Conservation (phyloP, 2,797 vertebrate genomes). For the Numenius phaeopus region DNA sequence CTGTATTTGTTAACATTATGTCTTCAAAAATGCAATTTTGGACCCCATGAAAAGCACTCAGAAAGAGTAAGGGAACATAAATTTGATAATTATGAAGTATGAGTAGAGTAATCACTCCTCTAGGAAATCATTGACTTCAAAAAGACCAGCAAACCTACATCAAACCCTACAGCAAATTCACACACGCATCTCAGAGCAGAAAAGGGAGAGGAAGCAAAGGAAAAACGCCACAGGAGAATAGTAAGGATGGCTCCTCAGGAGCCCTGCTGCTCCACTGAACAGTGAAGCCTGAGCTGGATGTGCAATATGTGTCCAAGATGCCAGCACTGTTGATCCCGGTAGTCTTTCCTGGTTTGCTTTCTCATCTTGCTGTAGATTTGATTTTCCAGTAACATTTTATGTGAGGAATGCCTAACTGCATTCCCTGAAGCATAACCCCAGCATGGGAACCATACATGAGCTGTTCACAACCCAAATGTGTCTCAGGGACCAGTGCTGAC, state of each 20-base stretch:
- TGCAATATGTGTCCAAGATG: background rate
- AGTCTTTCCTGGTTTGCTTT: background rate
- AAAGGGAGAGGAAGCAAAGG: background rate
- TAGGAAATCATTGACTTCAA: background rate
- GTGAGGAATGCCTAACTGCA: background rate
- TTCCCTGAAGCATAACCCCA: background rate
- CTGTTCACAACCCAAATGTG: background rate
- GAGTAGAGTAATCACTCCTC: background rate
- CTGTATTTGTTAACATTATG: conserved; percentile 8
- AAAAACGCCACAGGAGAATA: background rate
- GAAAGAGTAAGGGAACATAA: background rate
- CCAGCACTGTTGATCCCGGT: background rate
- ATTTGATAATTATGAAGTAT: background rate
- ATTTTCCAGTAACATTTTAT: background rate
- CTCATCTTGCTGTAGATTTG: background rate
- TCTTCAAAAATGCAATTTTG: background rate
- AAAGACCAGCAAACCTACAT: background rate
- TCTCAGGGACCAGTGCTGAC: background rate
- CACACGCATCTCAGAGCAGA: background rate
- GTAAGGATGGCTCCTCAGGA: background rate
- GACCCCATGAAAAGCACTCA: background rate
- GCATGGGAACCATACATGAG: background rate
- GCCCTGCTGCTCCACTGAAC: background rate
- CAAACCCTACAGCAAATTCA: background rate
- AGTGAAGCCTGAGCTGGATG: background rate